Base-by-base conservation (phyloP, 2,797 vertebrate species). In the Silurus lanzhouensis region DNA sequence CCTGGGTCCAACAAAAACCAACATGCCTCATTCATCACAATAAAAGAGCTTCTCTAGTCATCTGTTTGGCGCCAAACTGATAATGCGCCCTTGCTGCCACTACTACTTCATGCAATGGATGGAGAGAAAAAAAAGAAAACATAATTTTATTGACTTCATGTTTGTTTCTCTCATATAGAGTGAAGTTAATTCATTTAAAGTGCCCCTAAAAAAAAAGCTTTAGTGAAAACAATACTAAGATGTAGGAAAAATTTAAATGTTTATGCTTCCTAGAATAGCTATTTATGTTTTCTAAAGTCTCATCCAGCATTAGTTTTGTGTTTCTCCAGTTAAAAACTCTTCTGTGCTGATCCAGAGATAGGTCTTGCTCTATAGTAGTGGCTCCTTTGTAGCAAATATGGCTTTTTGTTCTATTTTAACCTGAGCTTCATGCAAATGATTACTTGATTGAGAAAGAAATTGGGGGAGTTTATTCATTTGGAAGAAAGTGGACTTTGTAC, bases 11-110 rank as follows among this genome's bases (percentile, higher is more conserved):
- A 60, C 79, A 76, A 82, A 78, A 58, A 60, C 66, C 81, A 66
- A 71, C 81, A 74, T 66, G 15, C 13, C 48, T 75, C 75, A 52
- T 85, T 74, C 31, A 85, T 82, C 83, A 83, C 61, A 68, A 83
- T 85, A 83, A 88, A 85, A 76, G 52, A 83, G 83, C 52, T 22
- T 61, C 58, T 46, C 63, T 31, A 64, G 66, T 74, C 58, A n/a
- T 58, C 70, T 67, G 27, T 78, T 77, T 44, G 25, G 25, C 70
- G 74, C 14, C 71, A 25, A 74, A 80, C 20, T 8, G 55, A 70
- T 60, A 68, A 67, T 55, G 70, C 20, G n/a, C 46, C 84, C 61
- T 58, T 12, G 44, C 74, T 14, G 48, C 76, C 7, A 19, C 46
- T 55, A 1, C 44, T 52, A n/a, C 22, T n/a, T n/a, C 52, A 27